Evolutionary conservation across 2,888 invertebrate genomes (phyloP).

Genomic region (Cerceris ruficornis): DNA sequence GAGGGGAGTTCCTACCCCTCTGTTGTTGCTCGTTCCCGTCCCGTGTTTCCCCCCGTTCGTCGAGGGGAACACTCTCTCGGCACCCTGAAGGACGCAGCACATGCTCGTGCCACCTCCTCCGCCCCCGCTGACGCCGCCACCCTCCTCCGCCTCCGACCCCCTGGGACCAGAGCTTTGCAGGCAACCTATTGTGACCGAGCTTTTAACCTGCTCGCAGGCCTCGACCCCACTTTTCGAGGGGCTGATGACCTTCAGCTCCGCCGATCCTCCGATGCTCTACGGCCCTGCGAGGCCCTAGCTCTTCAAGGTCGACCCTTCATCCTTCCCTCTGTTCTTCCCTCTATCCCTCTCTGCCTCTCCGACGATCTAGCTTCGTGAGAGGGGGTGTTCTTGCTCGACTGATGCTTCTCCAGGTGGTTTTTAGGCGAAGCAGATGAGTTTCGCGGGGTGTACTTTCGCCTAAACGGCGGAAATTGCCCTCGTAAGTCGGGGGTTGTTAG

Average conservation of each 20-base stretch:
- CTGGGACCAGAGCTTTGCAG: conserved; percentile 77
- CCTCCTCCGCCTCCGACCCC: conserved; percentile 71
- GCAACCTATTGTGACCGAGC: conserved; percentile 78
- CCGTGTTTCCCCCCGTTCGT: conserved; percentile 71
- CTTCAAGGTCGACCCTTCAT: conserved; percentile 64
- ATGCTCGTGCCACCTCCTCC: conserved; percentile 73
- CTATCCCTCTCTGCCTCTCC: not conserved
- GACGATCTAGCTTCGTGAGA: no score
- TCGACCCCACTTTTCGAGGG: conserved; percentile 65
- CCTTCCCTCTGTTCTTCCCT: conserved; percentile 29
- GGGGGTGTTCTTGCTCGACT: no score
- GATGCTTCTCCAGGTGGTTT: no score
- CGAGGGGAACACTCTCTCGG: conserved; percentile 78
- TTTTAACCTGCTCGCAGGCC: conserved; percentile 71
- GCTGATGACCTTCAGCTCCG: conserved; percentile 62
- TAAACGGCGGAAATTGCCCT: no score
- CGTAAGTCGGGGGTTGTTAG: no score
- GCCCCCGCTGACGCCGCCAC: conserved; percentile 58
- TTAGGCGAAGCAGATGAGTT: no score
- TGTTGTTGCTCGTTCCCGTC: conserved; percentile 45
- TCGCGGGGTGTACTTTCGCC: no score
- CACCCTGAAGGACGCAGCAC: conserved; percentile 79
- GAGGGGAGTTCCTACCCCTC: conserved; percentile 57
- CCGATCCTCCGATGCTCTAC: not conserved
- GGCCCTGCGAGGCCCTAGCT: conserved; percentile 46